Percentiles rank a stretch among this genome's conserved stretches.
phyloP scores from a whole-genome alignment of 53 echinoderm and acorn worm genomes.

The Stichopus horrens region DNA sequence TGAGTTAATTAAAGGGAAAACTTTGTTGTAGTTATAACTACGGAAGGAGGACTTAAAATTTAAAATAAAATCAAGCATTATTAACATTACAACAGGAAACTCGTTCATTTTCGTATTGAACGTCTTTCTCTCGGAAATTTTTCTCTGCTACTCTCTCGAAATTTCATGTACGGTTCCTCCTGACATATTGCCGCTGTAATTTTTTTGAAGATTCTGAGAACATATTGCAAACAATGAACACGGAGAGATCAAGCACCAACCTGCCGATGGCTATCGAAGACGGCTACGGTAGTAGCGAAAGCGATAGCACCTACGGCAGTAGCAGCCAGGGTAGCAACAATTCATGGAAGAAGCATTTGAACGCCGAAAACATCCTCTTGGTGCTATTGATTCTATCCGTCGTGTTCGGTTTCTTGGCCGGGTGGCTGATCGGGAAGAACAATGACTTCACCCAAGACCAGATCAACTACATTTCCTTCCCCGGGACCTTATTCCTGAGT shows the following conservation, averaged over 20 bases:
- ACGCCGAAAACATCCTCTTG: constrained; percentile 77
- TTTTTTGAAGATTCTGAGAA: no score
- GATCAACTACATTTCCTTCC: constrained; percentile 89
- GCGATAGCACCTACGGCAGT: background rate
- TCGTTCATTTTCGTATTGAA: no score
- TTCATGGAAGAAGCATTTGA: constrained; percentile 54
- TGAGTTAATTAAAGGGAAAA: no score
- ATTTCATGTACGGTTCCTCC: no score
- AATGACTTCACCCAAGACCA: constrained; percentile 75
- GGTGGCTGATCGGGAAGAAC: constrained; percentile 73
- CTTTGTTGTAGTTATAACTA: no score
- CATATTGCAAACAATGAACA: background rate
- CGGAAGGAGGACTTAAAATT: no score
- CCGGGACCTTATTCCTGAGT: constrained; percentile 89
- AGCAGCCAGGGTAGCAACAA: constrained; percentile 22
- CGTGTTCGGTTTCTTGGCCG: constrained; percentile 76
- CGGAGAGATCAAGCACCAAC: background rate
- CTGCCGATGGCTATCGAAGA: constrained; percentile 4
- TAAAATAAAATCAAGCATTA: no score
- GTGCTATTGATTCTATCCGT: constrained; percentile 78
- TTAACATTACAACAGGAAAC: no score
- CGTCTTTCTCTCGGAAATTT: no score
- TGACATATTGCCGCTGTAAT: no score
- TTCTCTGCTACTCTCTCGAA: no score
- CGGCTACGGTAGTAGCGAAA: constrained; percentile 4